Evolutionary conservation across 2,888 invertebrate species (phyloP).

Genomic region (Trissolcus brochymenae): DNA sequence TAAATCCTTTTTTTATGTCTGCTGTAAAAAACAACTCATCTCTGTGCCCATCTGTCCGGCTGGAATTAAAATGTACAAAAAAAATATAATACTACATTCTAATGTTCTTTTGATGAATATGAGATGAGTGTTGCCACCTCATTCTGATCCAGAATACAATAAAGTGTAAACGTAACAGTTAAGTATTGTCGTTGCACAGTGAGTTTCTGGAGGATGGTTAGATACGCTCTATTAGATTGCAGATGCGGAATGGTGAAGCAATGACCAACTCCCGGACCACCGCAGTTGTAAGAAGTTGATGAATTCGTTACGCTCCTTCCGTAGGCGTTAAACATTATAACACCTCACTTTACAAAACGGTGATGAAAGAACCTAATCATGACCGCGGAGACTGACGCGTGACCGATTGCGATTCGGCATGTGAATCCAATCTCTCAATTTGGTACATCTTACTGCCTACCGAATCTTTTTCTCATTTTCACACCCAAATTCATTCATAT

Average conservation of each 20-base stretch:
- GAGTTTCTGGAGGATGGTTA: constrained; percentile 57
- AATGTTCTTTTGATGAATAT: too few relatives aligned
- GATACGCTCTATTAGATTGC: constrained; percentile 62
- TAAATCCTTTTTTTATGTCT: background rate
- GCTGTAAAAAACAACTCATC: too few relatives aligned
- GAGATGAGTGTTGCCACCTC: constrained; percentile 14
- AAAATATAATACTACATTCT: too few relatives aligned
- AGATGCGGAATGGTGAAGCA: constrained; percentile 56
- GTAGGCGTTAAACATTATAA: constrained; percentile 54
- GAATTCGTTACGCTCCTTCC: constrained; percentile 65
- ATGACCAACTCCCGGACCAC: constrained; percentile 59
- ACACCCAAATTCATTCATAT: constrained; percentile 36
- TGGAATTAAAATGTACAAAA: too few relatives aligned
- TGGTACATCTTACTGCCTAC: constrained; percentile 43
- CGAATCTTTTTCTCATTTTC: constrained; percentile 47
- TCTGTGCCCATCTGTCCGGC: background rate
- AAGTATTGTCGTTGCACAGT: constrained; percentile 33
- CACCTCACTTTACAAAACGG: constrained; percentile 41
- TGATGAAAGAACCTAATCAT: constrained; percentile 37
- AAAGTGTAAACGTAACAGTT: constrained; percentile 1
- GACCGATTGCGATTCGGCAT: constrained; percentile 61
- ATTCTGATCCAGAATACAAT: constrained; percentile 26
- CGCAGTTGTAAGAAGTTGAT: constrained; percentile 62
- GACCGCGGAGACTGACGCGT: constrained; percentile 53
- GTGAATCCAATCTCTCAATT: constrained; percentile 56